Evolutionary conservation across 2,113 vertebrate species (phyloP).

Genomic region (Trichechus manatus): DNA sequence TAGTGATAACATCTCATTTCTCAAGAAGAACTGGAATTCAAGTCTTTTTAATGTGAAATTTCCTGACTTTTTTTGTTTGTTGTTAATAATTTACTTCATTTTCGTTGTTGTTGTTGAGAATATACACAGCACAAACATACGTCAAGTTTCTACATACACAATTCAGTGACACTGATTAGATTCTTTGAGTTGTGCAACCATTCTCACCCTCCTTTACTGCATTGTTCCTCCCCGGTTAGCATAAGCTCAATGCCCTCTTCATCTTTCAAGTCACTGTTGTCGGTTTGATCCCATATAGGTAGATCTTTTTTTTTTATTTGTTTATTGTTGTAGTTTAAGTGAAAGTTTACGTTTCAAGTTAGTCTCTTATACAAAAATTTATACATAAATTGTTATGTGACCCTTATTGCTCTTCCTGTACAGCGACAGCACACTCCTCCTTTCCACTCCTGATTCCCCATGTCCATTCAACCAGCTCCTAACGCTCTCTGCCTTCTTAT

Average conservation of each 20-base stretch:
- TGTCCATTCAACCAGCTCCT: too few relatives aligned
- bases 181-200: background rate
- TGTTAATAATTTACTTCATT: too few relatives aligned
- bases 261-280: background rate
- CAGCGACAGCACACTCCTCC: too few relatives aligned
- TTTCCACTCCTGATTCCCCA: too few relatives aligned
- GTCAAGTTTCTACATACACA: background rate
- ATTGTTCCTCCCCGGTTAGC: background rate
- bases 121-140: background rate
- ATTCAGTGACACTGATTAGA: background rate
- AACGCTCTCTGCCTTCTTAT: too few relatives aligned
- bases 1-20: background rate
- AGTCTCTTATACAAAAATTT: too few relatives aligned
- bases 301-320: background rate
- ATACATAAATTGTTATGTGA: too few relatives aligned
- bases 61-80: conserved; percentile 20
- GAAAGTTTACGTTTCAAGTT: too few relatives aligned
- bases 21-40: conserved; percentile 41
- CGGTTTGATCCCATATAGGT: background rate
- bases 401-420: too few relatives aligned
- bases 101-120: too few relatives aligned
- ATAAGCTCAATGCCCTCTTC: too few relatives aligned
- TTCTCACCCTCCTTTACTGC: background rate
- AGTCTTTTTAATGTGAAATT: conserved; percentile 42
- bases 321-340: too few relatives aligned